Evolutionary conservation across 2,888 invertebrate species (phyloP).

Genomic region (Eristalinus sepulchralis): DNA sequence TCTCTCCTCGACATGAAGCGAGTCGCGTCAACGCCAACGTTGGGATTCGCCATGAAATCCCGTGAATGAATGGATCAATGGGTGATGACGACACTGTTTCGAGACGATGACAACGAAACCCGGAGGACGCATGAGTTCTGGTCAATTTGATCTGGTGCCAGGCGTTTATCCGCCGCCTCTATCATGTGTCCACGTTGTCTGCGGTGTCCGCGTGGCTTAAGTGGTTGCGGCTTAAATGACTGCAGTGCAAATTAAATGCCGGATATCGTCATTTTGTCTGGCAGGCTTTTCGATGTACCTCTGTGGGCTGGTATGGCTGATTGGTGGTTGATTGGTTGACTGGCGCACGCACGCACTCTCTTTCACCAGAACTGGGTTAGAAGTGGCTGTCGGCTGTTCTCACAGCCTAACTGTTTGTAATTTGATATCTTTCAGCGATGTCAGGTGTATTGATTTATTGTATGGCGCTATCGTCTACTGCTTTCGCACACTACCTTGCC

Average conservation of each 20-base stretch:
- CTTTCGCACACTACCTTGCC: not conserved
- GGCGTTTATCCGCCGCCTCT: slow-evolving; percentile 16
- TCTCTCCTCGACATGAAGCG: not conserved
- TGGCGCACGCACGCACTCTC: not conserved
- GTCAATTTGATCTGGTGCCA: slow-evolving; percentile 19
- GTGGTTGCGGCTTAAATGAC: slow-evolving; percentile 60
- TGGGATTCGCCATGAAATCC: slow-evolving; percentile 57
- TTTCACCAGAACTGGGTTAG: slow-evolving; percentile 50
- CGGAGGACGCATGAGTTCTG: slow-evolving; percentile 21
- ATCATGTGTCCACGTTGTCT: not conserved
- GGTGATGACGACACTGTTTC: slow-evolving; percentile 55
- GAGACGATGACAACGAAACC: slow-evolving; percentile 46
- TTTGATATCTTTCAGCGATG: slow-evolving; percentile 36
- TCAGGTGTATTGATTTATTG: slow-evolving; percentile 63
- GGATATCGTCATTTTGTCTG: slow-evolving; percentile 70
- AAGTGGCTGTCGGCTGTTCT: not conserved
- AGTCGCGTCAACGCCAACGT: slow-evolving; percentile 51
- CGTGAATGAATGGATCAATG: slow-evolving; percentile 66
- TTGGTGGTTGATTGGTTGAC: not conserved
- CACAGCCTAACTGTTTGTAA: slow-evolving; percentile 51
- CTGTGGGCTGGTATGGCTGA: slow-evolving; percentile 46
- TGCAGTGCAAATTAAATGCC: slow-evolving; percentile 66
- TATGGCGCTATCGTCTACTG: slow-evolving; percentile 52
- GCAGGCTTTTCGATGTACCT: slow-evolving; percentile 46
- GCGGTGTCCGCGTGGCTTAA: slow-evolving; percentile 54